phyloP scores from a whole-genome alignment of 2,888 invertebrate genomes.

The Alsophila aescularia region DNA sequence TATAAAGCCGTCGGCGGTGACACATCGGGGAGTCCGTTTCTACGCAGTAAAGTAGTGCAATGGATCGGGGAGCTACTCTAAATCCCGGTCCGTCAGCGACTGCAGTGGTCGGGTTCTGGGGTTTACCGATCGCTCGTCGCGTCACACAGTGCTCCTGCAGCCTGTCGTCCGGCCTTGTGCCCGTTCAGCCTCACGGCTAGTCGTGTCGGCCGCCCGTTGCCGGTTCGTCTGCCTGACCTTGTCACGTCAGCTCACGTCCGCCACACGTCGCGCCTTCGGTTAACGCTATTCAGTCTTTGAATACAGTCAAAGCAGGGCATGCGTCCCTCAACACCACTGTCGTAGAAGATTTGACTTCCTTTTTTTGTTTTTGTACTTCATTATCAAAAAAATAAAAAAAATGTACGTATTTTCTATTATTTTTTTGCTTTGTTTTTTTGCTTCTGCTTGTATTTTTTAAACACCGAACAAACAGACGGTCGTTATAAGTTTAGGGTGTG shows the following conservation, averaged over 20 bases:
- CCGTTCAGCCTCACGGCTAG: slow-evolving; percentile 13
- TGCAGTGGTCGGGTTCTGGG: slow-evolving; percentile 37
- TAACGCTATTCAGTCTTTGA: slow-evolving; percentile 38
- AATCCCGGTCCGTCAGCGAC: slow-evolving; percentile 41
- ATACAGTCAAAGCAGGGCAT: slow-evolving; percentile 34
- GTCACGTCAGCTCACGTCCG: slow-evolving; percentile 13
- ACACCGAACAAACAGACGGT: too few species aligned
- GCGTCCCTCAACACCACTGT: slow-evolving; percentile 54
- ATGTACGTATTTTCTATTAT: too few species aligned
- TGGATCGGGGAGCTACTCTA: slow-evolving; percentile 54
- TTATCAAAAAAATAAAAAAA: too few species aligned
- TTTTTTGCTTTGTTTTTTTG: too few species aligned
- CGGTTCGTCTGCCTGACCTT: neutral
- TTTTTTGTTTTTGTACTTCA: slow-evolving; percentile 22
- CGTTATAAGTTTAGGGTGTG: too few species aligned
- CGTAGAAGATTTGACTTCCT: slow-evolving; percentile 64
- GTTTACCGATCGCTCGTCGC: slow-evolving; percentile 27
- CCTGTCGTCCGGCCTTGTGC: slow-evolving; percentile 13
- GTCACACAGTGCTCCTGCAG: slow-evolving; percentile 9
- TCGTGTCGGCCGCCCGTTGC: slow-evolving; percentile 14
- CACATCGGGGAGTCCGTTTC: slow-evolving; percentile 62
- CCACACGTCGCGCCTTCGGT: slow-evolving; percentile 21
- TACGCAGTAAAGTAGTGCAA: slow-evolving; percentile 62
- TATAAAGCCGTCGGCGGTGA: neutral
- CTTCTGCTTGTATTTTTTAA: too few species aligned